Evolutionary conservation across 2,797 vertebrate species (phyloP).

Genomic region (Anguilla marmorata): DNA sequence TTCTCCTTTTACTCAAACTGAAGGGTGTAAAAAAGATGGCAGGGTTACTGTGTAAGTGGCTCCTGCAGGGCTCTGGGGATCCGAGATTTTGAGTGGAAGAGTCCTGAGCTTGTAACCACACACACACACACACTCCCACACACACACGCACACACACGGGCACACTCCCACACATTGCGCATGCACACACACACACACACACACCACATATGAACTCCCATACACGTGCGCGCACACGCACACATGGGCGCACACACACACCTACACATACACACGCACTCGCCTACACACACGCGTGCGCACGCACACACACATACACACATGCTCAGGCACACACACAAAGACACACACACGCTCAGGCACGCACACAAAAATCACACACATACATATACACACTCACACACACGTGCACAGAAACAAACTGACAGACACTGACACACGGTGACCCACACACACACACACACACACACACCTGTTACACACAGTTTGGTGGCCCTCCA

Average conservation of each 20-base stretch:
- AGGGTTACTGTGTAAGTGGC: background rate
- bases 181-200: background rate
- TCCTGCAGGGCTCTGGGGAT: background rate
- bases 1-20: conserved; percentile 2
- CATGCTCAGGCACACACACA: conserved; percentile 37
- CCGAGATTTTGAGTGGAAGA: background rate
- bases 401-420: conserved; percentile 27
- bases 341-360: background rate
- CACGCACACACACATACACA: conserved; percentile 14
- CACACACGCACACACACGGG: background rate
- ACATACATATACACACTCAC: conserved; percentile 27
- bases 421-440: conserved; percentile 43
- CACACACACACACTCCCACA: background rate
- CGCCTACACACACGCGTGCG: background rate
- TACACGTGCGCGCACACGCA: background rate
- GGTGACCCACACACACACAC: conserved; percentile 22
- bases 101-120: conserved; percentile 13
- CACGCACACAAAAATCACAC: background rate
- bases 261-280: background rate
- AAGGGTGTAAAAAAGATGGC: background rate
- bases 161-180: background rate
- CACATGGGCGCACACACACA: background rate
- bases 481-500: background rate
- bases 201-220: background rate
- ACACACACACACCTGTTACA: background rate